Conservation (phyloP, 2,797 vertebrate genomes). For the Aplochiton taeniatus region DNA sequence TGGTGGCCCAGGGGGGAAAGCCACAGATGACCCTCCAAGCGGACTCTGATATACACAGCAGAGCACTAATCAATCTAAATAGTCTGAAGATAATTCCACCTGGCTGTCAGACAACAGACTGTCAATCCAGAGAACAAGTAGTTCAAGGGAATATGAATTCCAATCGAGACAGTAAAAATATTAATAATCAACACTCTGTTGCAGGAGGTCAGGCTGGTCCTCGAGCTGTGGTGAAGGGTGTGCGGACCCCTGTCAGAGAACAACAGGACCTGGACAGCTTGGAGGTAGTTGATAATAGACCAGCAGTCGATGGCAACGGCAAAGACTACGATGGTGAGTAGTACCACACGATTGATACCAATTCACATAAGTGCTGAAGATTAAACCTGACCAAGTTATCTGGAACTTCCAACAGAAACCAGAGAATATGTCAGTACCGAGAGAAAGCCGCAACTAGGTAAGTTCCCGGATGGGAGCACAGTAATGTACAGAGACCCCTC, state of each 20-base stretch:
- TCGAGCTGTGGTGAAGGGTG: constrained; percentile 5
- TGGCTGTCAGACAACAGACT: constrained; percentile 20
- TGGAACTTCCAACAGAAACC: constrained; percentile 48
- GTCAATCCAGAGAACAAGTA: not conserved
- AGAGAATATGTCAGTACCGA: constrained; percentile 51
- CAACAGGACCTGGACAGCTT: constrained; percentile 48
- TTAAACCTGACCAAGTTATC: not conserved
- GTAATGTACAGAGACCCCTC: not conserved
- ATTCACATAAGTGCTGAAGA: not conserved
- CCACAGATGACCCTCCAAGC: not conserved
- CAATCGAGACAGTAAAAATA: constrained; percentile 9
- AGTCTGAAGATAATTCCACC: constrained; percentile 27
- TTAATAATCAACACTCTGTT: constrained; percentile 27
- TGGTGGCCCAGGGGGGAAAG: constrained; percentile 26
- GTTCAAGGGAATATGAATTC: constrained; percentile 19
- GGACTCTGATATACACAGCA: constrained; percentile 19
- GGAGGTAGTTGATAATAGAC: constrained; percentile 45
- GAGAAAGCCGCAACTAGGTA: constrained; percentile 37
- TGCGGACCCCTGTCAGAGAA: constrained; percentile 27
- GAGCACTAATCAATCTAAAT: constrained; percentile 17
- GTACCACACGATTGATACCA: not conserved
- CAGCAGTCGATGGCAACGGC: constrained; percentile 35
- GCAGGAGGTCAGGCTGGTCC: constrained; percentile 4
- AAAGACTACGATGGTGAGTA: constrained; percentile 50
- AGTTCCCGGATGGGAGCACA: constrained; percentile 10